Evolutionary conservation across 2,888 invertebrate species (phyloP), one percentile per base, ranked within the genome.

Genomic region (Lasioglossum calceatum): DNA sequence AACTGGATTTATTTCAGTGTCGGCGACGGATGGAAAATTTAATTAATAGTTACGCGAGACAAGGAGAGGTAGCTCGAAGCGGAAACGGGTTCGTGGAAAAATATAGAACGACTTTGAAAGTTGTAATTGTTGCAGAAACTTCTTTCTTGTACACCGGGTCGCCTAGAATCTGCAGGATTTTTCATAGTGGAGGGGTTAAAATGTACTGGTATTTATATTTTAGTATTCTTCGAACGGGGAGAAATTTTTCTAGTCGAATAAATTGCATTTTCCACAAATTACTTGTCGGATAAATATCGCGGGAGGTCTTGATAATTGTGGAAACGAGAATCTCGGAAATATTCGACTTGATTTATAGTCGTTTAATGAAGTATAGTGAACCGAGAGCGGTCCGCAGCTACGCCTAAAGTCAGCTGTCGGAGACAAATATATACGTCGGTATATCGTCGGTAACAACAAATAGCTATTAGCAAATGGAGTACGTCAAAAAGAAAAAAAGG

Each of bases 1-100:
- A 32, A 42, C 16, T 36, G 67, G 73, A 84, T 81, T 81, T 81
- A 81, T 81, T 84, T 77, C 84, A 44, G 39, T 64, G 54, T 32
- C 64, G 77, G n/a, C 44, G 67, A 27, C 39, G 71, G 73, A 81
- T 77, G 50, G 72, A 77, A 77, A 77, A 84, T 81, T 81, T 50
- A 77, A 77, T 84, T 84, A 84, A 81, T 84, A 84, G 77, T 67
- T 44, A 50, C 36, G 1, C 44, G 36, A 16, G 39, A 14, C 44
- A 4, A 4, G 54, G 27, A 42, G 72, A 77, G 73, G 44, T 67
- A 77, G 73, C 72, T 47, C 72, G 50, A 61, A 72, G 50, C 50
- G 4, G 23, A 10, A 77, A n/a, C 3, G 54, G 54, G 10, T 54
- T 54, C 54, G 10, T 36, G 54, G 27, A 7, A 58, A 54, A 81